phyloP scores from a whole-genome alignment of 2,113 vertebrate species.

The Pristiophorus japonicus region DNA sequence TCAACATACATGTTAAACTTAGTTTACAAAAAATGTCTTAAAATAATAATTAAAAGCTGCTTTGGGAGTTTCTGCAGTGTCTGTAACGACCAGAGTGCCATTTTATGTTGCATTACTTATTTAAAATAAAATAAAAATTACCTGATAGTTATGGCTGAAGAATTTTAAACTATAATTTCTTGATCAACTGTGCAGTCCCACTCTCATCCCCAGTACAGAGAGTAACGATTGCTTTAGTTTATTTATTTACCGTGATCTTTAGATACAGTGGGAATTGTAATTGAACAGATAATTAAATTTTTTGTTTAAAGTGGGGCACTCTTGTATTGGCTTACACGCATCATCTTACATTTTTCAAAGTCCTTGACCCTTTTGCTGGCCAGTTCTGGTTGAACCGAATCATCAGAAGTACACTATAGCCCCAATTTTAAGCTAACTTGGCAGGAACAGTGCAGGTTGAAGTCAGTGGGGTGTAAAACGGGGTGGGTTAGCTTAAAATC shows the following conservation, averaged over 20 bases:
- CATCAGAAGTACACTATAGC: too few species aligned
- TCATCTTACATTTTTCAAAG: too few species aligned
- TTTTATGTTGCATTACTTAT: background rate
- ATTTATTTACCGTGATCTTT: background rate
- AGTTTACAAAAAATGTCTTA: background rate
- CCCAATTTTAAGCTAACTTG: too few species aligned
- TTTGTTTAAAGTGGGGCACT: too few species aligned
- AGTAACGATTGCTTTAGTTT: background rate
- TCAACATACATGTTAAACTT: background rate
- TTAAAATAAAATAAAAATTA: background rate
- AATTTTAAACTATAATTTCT: background rate
- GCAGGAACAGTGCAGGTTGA: too few species aligned
- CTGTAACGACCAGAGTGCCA: background rate
- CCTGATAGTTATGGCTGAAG: background rate
- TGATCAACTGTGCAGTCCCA: background rate
- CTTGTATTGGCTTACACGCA: too few species aligned
- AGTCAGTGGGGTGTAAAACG: too few species aligned
- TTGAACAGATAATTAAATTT: too few species aligned
- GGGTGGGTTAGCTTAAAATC: too few species aligned
- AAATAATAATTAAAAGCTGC: background rate
- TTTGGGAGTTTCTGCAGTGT: background rate
- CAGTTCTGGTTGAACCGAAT: too few species aligned
- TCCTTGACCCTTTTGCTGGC: too few species aligned
- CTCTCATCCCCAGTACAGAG: background rate
- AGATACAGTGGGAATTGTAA: too few species aligned